A percentile compares a stretch with the other conserved stretches of the same genome.
phyloP scores from a whole-genome alignment of 2,113 vertebrate species.

The Petaurus breviceps region DNA sequence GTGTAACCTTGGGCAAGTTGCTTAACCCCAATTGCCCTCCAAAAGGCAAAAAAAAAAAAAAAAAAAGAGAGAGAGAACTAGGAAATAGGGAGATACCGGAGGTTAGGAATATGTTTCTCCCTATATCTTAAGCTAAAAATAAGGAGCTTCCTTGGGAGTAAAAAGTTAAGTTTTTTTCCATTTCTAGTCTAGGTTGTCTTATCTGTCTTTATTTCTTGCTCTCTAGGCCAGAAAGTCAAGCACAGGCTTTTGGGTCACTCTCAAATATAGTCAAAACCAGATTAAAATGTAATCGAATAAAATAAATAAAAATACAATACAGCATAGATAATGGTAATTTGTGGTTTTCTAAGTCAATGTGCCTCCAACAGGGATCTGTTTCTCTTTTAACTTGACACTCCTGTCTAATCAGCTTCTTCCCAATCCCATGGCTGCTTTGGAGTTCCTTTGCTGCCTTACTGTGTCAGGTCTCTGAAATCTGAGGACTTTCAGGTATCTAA shows the following conservation, averaged over 20 bases:
- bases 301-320: neutral
- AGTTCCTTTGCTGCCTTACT: too few species aligned
- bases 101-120: neutral
- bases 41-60: too few species aligned
- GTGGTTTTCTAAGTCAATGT: neutral
- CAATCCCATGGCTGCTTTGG: neutral
- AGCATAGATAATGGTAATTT: neutral
- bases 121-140: neutral
- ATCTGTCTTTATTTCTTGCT: neutral
- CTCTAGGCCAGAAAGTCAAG: neutral
- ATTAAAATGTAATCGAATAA: neutral
- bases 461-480: neutral
- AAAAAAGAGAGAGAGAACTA: too few species aligned
- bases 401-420: neutral
- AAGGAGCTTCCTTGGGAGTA: neutral
- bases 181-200: too few species aligned
- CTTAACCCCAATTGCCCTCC: too few species aligned
- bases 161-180: too few species aligned
- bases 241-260: neutral
- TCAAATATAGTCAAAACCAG: neutral
- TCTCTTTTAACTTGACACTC: neutral
- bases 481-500: neutral
- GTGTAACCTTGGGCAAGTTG: too few species aligned
- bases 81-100: neutral
- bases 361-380: neutral